Conservation (phyloP, 2,888 invertebrate species). For the Agrotis clavis region DNA sequence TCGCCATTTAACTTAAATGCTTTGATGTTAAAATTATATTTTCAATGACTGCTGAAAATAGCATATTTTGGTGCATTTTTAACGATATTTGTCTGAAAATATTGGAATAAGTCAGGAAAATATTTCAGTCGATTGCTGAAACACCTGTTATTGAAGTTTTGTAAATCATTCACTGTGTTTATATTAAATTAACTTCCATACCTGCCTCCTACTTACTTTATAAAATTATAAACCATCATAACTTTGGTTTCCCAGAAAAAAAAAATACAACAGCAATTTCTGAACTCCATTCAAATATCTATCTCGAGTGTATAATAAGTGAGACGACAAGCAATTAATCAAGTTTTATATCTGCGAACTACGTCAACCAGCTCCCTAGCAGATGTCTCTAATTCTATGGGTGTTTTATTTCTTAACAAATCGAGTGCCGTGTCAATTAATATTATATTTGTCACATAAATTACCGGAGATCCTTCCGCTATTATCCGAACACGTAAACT, state of each 20-base stretch:
- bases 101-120: neutral
- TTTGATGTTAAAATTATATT: neutral
- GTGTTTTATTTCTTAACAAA: constrained; percentile 80
- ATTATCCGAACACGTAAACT: constrained; percentile 67
- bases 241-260: constrained; percentile 6
- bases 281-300: constrained; percentile 29
- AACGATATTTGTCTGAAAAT: neutral
- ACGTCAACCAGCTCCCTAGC: constrained; percentile 53
- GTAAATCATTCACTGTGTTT: neutral
- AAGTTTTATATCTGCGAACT: constrained; percentile 49
- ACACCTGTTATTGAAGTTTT: neutral
- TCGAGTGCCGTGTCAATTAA: constrained; percentile 86
- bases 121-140: neutral
- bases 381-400: constrained; percentile 80
- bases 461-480: constrained; percentile 81
- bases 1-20: too few relatives aligned
- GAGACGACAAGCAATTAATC: constrained; percentile 64
- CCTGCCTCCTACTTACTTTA: neutral
- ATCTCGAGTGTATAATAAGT: constrained; percentile 55
- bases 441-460: constrained; percentile 89
- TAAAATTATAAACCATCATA: too few relatives aligned
- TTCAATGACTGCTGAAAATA: neutral
- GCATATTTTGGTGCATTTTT: neutral
- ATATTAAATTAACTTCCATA: neutral
- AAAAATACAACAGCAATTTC: constrained; percentile 13